Conservation (phyloP, 1,140 invertebrate genomes). For the Gyrodactylus bullatarudis region DNA sequence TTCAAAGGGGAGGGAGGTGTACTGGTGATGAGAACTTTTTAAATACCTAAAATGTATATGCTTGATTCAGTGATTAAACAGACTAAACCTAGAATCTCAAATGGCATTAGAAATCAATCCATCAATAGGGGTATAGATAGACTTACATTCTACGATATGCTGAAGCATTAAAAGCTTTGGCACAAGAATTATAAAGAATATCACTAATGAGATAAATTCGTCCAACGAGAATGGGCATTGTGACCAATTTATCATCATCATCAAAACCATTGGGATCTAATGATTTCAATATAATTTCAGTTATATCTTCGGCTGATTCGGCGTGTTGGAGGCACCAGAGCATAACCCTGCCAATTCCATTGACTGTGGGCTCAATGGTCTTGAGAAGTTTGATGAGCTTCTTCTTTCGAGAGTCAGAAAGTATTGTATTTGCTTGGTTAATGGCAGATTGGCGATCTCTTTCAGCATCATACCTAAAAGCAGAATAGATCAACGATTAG, state of each 20-base stretch:
- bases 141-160: constrained; percentile 28
- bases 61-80: too few species aligned
- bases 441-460: not conserved
- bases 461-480: not conserved
- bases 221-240: not conserved
- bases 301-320: constrained; percentile 75
- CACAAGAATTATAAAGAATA: constrained; percentile 74
- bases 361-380: constrained; percentile 16
- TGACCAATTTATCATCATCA: constrained; percentile 3
- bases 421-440: not conserved
- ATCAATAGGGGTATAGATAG: too few species aligned
- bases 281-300: constrained; percentile 36
- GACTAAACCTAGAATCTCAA: too few species aligned
- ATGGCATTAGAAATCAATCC: too few species aligned
- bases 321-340: constrained; percentile 93
- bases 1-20: too few species aligned
- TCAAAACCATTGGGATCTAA: constrained; percentile 36
- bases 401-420: not conserved
- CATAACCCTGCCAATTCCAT: constrained; percentile 43
- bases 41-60: too few species aligned
- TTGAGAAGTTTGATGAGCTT: not conserved
- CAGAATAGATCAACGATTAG: too few species aligned
- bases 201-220: constrained; percentile 64
- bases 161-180: constrained; percentile 80
- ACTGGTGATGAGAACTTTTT: too few species aligned